Base-by-base conservation (phyloP, 2,113 vertebrate species). In the Passer domesticus region DNA sequence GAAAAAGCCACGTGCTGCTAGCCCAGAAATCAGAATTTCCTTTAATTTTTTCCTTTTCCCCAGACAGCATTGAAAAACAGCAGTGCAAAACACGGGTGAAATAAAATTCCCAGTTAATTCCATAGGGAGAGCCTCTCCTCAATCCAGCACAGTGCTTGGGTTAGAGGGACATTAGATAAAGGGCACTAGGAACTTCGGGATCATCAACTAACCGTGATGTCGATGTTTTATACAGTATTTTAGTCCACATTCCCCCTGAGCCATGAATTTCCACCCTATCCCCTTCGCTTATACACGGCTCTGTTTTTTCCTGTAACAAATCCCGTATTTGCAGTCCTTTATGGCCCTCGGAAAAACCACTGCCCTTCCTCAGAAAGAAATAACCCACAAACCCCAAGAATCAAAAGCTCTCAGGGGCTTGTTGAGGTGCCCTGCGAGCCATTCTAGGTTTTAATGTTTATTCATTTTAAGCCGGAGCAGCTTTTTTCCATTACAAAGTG, bases 401-500 rank as follows among this genome's bases (percentile, higher is more conserved):
- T 6, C 41, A 43, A 83, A 84, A 64, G 39, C 74, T 94, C 86
- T 81, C 63, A 0, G 69, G 89, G 84, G 33, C 46, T 68, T 10
- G 9, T 21, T 24, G 63, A 67, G 59, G 87, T 86, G 67, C 41
- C 56, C 87, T 49, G 72, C 62, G 50, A 93, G 84, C 37, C 59
- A 11, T 41, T 83, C 28, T 39, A 17, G 35, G 28, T 15, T 58
- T 93, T 81, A 70, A 79, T 56, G 73, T 89, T 95, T 95, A 87
- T 87, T 95, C 73, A 31, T 92, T 93, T 46, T 15, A 74, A 74
- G 62, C 78, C 41, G 19, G 43, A 58, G 68, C 53, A 82, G 81
- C 62, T 90, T 88, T 95, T 90, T 96, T 70, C 80, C 91, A 92
- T 91, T 91, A 95, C 89, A 92, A 92, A 88, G 92, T 78, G 91